Evolutionary conservation across 2,797 vertebrate genomes (phyloP).

Genomic region (Hybognathus amarus): DNA sequence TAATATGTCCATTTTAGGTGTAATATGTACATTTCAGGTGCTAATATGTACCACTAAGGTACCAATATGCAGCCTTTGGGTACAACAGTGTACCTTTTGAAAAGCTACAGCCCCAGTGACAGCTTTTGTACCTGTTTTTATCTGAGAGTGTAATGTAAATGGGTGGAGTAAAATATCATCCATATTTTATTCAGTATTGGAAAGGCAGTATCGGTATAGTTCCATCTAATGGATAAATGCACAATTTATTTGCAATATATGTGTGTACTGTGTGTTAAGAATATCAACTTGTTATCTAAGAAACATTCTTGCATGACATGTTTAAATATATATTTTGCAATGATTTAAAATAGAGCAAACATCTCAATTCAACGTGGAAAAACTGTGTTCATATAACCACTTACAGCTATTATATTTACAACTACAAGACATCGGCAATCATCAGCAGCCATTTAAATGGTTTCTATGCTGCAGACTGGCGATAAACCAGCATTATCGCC

Average conservation of each 20-base stretch:
- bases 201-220: neutral
- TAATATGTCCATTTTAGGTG: no score
- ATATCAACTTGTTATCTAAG: neutral
- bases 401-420: slow-evolving; percentile 1
- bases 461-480: slow-evolving; percentile 19
- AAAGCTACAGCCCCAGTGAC: no score
- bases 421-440: slow-evolving; percentile 5
- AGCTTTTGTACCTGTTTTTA: no score
- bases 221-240: neutral
- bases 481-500: neutral
- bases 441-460: slow-evolving; percentile 1
- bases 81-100: no score
- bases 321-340: neutral
- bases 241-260: neutral
- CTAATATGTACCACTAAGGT: no score
- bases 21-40: no score
- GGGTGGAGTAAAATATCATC: neutral
- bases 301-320: neutral
- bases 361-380: neutral
- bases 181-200: neutral
- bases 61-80: no score
- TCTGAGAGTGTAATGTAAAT: neutral
- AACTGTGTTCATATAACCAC: neutral
- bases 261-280: neutral
- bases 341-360: neutral